A percentile compares a stretch with the other conserved stretches of the same genome.
Conservation (phyloP, 2,888 invertebrate genomes). For the Papilio gigon region DNA sequence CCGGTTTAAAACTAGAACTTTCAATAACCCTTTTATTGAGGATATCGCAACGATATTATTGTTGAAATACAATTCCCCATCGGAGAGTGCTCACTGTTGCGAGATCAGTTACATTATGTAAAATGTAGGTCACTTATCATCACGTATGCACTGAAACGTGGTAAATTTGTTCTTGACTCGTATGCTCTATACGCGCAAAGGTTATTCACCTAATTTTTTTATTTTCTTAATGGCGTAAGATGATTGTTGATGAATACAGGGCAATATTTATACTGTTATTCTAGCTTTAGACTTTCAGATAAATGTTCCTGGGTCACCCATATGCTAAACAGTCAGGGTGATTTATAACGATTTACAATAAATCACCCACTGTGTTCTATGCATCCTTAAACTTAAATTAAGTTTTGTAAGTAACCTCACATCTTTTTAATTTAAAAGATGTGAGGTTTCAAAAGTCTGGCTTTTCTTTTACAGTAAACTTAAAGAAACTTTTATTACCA, state of each 20-base stretch:
- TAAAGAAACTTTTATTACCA: not conserved
- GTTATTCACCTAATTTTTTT: constrained; percentile 35
- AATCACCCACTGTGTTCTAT: too few species aligned
- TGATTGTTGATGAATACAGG: not conserved
- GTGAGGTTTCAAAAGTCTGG: constrained; percentile 16
- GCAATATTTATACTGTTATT: too few species aligned
- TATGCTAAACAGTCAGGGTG: too few species aligned
- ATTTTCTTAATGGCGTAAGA: not conserved
- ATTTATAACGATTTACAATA: too few species aligned
- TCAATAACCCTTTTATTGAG: constrained; percentile 35
- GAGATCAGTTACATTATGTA: constrained; percentile 38
- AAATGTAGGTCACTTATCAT: constrained; percentile 39
- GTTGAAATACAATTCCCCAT: constrained; percentile 39
- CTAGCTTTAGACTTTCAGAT: too few species aligned
- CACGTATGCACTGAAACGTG: constrained; percentile 35
- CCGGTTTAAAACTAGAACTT: constrained; percentile 38
- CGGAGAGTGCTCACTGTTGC: constrained; percentile 33
- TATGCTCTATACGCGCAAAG: constrained; percentile 31
- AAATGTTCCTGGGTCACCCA: too few species aligned
- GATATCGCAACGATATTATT: constrained; percentile 34
- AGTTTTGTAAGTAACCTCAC: not conserved
- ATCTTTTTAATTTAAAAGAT: not conserved
- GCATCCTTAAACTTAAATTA: not conserved
- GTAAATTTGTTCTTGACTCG: constrained; percentile 33
- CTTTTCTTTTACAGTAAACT: constrained; percentile 12